Conservation (phyloP, 1,140 invertebrate species). For the Mycetomoellerius zeteki region DNA sequence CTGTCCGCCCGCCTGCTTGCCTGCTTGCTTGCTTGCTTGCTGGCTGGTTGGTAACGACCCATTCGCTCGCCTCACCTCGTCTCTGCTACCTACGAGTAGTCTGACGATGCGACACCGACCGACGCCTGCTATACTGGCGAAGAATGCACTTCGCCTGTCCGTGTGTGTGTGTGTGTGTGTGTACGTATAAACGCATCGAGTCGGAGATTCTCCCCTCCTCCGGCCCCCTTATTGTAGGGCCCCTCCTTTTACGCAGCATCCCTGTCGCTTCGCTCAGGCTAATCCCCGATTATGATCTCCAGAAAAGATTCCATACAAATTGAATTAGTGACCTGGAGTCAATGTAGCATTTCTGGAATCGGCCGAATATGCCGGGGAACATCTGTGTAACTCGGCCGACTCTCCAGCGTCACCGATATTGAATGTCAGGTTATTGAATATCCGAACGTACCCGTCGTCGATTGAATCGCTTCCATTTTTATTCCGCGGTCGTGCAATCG, state of each 20-base stretch:
- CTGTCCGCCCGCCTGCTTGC: conserved; percentile 20
- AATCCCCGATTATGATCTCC: conserved; percentile 59
- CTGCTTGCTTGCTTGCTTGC: conserved; percentile 28
- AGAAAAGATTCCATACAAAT: conserved; percentile 60
- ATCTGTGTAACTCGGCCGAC: conserved; percentile 37
- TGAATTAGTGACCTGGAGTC: conserved; percentile 52
- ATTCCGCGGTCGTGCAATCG: conserved; percentile 10
- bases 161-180: neutral
- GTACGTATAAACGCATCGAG: neutral
- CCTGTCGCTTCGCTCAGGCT: conserved; percentile 23
- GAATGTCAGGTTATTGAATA: conserved; percentile 33
- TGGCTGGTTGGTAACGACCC: conserved; percentile 58
- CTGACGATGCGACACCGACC: conserved; percentile 54
- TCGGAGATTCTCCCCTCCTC: neutral
- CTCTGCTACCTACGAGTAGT: conserved; percentile 27
- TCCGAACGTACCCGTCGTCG: conserved; percentile 13
- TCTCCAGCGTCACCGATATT: conserved; percentile 14
- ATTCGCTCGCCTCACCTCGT: conserved; percentile 57
- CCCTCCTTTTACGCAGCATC: neutral
- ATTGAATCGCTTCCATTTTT: conserved; percentile 36
- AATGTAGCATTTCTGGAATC: conserved; percentile 47
- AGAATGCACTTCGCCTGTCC: conserved; percentile 39
- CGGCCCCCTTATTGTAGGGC: neutral
- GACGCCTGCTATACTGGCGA: conserved; percentile 50
- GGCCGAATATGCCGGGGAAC: neutral